A percentile compares a stretch with the other conserved stretches of the same genome.
Evolutionary conservation across 2,888 invertebrate species (phyloP).

Genomic region (Oscheius myriophilus): DNA sequence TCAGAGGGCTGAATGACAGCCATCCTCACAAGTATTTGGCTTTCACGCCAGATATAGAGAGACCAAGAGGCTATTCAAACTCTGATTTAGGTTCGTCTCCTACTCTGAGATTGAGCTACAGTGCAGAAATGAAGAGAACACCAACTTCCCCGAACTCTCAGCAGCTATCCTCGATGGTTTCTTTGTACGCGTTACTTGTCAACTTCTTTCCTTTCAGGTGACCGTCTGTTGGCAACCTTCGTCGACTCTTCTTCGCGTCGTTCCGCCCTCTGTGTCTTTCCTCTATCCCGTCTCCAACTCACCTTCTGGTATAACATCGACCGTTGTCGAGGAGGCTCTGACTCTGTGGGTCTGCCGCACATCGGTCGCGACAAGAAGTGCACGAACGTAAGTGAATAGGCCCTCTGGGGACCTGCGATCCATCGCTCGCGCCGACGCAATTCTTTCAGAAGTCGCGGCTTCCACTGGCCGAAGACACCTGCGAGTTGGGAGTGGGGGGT

Average conservation of each 20-base stretch:
- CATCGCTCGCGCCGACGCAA: conserved; percentile 16
- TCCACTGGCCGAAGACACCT: conserved; percentile 66
- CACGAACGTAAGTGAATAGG: conserved; percentile 59
- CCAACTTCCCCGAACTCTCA: conserved; percentile 72
- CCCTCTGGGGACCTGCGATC: conserved; percentile 4
- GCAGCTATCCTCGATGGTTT: conserved; percentile 55
- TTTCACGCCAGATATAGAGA: no score
- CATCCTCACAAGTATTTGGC: no score
- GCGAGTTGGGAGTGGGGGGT: conserved; percentile 68
- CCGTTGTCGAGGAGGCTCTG: conserved; percentile 72
- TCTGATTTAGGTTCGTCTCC: conserved; percentile 70
- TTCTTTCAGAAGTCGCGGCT: conserved; percentile 65
- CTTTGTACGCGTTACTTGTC: neutral
- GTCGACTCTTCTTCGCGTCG: conserved; percentile 34
- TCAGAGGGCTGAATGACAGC: neutral
- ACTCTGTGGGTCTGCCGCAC: conserved; percentile 72
- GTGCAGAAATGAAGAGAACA: conserved; percentile 69
- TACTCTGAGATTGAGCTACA: conserved; percentile 74
- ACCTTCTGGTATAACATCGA: conserved; percentile 72
- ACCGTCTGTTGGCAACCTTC: conserved; percentile 43
- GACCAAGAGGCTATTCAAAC: neutral
- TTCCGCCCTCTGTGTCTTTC: conserved; percentile 72
- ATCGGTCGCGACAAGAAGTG: conserved; percentile 70
- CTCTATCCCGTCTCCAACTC: conserved; percentile 70
- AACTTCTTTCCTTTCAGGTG: conserved; percentile 22